A percentile compares a stretch with the other conserved stretches of the same genome.
These are phyloP conservation scores for Mustela lutreola DNA, from an alignment of 2,113 vertebrate species.

Conservation along the genomic window DNA sequence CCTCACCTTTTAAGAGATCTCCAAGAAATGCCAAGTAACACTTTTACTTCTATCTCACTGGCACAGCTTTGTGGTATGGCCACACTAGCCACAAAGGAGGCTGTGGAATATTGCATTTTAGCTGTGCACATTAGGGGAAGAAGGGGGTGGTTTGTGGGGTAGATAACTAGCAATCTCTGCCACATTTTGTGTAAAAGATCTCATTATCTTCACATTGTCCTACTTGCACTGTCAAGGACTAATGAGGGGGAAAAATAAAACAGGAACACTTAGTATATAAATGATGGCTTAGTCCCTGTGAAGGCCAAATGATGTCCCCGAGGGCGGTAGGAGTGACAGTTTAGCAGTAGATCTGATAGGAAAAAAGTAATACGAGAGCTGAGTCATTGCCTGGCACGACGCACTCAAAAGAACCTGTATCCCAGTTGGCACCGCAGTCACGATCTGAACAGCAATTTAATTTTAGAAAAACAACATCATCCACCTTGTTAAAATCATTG, in stretches of 20 bases:
- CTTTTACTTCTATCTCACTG: conserved; percentile 6
- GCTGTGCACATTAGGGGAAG: not conserved
- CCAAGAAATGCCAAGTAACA: not conserved
- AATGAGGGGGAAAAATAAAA: conserved; percentile 76
- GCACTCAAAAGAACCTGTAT: conserved; percentile 74
- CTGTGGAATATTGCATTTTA: not conserved
- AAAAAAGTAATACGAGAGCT: conserved; percentile 63
- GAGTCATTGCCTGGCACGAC: conserved; percentile 72
- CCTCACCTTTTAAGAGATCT: not conserved
- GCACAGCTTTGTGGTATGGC: not conserved
- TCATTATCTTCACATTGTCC: conserved; percentile 69
- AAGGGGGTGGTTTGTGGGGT: not conserved
- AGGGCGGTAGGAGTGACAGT: conserved; percentile 76
- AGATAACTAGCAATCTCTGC: conserved; percentile 57
- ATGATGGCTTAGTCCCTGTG: conserved; percentile 75
- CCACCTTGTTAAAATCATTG: conserved; percentile 76
- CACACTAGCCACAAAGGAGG: not conserved
- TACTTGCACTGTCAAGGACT: conserved; percentile 77
- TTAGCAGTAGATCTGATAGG: conserved; percentile 77
- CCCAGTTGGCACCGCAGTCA: conserved; percentile 66
- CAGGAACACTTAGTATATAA: conserved; percentile 78
- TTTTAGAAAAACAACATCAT: conserved; percentile 81
- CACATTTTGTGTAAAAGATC: conserved; percentile 65
- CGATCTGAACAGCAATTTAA: conserved; percentile 77
- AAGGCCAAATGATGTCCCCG: conserved; percentile 80